phyloP scores from a whole-genome alignment of 2,113 vertebrate genomes.

The Scalopus aquaticus region DNA sequence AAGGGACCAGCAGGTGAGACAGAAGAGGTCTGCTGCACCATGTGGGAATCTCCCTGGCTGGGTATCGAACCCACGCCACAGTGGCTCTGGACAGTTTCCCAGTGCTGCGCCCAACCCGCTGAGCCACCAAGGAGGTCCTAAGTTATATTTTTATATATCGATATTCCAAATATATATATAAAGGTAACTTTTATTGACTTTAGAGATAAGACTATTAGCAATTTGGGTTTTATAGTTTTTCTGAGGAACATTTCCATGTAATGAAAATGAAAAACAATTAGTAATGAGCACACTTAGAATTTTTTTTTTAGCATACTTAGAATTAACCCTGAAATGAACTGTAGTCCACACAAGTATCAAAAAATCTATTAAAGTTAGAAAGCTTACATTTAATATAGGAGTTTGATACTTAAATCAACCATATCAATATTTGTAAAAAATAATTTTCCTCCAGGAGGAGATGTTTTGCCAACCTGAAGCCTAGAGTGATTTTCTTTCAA shows the following conservation, averaged over 20 bases:
- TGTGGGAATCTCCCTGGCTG: no score
- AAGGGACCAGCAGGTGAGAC: no score
- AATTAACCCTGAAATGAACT: constrained; percentile 24
- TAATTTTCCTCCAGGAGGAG: neutral
- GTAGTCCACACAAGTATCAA: neutral
- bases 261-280: constrained; percentile 41
- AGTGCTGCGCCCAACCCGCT: no score
- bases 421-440: constrained; percentile 15
- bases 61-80: no score
- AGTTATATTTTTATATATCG: neutral
- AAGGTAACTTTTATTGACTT: neutral
- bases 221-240: constrained; percentile 37
- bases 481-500: constrained; percentile 43
- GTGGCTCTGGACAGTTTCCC: no score
- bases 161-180: neutral
- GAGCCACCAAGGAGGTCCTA: no score
- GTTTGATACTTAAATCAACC: constrained; percentile 30
- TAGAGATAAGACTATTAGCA: neutral
- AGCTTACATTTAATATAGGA: constrained; percentile 49
- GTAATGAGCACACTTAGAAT: neutral
- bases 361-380: constrained; percentile 42
- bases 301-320: no score
- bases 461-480: constrained; percentile 43
- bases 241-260: constrained; percentile 25
- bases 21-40: no score